Evolutionary conservation across 2,113 vertebrate species (phyloP).

Genomic region (Casuarius casuarius): DNA sequence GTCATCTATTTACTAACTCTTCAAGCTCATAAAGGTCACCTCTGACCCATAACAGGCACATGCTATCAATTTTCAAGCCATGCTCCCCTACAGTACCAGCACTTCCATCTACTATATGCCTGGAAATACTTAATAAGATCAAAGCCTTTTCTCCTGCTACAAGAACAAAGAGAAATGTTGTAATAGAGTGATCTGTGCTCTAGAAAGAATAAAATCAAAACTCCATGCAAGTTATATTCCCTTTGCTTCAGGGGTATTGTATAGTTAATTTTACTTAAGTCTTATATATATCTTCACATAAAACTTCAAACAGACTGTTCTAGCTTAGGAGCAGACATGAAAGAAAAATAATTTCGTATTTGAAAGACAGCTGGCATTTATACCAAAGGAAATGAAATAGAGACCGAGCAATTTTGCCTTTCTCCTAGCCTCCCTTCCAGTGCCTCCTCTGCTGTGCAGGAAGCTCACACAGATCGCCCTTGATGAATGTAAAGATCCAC

Average conservation of each 20-base stretch:
- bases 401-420: slow-evolving; percentile 44
- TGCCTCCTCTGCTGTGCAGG: neutral
- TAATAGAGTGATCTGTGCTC: slow-evolving; percentile 77
- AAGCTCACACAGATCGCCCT: neutral
- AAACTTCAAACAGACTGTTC: slow-evolving; percentile 69
- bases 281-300: slow-evolving; percentile 51
- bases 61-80: slow-evolving; percentile 87
- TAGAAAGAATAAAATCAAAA: slow-evolving; percentile 81
- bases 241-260: slow-evolving; percentile 48
- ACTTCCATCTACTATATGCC: slow-evolving; percentile 79
- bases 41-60: slow-evolving; percentile 84
- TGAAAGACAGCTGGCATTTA: slow-evolving; percentile 64
- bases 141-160: slow-evolving; percentile 84
- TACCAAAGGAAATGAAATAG: slow-evolving; percentile 71
- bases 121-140: slow-evolving; percentile 96
- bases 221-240: slow-evolving; percentile 72
- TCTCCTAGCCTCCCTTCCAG: neutral
- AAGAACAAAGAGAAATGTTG: slow-evolving; percentile 88
- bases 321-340: slow-evolving; percentile 58
- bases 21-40: slow-evolving; percentile 86
- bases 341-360: slow-evolving; percentile 72
- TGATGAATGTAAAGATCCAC: neutral
- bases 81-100: slow-evolving; percentile 75
- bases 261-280: slow-evolving; percentile 72
- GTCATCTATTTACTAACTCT: slow-evolving; percentile 85